Evolutionary conservation across 2,797 vertebrate genomes (phyloP).

Genomic region (Ptychadena robeensis): DNA sequence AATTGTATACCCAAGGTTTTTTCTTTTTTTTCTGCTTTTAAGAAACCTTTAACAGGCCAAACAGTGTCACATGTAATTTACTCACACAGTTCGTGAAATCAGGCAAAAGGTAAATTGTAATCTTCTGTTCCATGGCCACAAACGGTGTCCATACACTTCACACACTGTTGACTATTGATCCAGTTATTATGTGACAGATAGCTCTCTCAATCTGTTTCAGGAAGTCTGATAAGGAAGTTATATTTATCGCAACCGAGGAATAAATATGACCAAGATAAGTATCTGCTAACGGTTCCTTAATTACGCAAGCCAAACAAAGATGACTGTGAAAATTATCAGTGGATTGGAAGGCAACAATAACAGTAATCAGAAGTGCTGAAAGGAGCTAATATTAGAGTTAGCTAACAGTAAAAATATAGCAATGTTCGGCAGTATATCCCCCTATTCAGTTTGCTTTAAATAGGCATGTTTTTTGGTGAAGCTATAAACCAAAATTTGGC

Average conservation of each 20-base stretch:
- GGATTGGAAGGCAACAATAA: slow-evolving; percentile 22
- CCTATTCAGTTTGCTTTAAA: neutral
- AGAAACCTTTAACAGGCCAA: neutral
- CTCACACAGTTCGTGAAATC: neutral
- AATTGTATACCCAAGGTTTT: neutral
- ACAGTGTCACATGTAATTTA: neutral
- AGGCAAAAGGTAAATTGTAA: slow-evolving; percentile 15
- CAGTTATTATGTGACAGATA: slow-evolving; percentile 20
- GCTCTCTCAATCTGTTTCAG: slow-evolving; percentile 17
- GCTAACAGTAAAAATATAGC: slow-evolving; percentile 1
- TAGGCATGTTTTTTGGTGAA: neutral
- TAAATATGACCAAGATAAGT: slow-evolving; percentile 33
- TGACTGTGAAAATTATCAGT: slow-evolving; percentile 40
- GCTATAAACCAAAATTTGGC: neutral
- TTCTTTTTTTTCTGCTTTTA: neutral
- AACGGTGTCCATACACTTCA: neutral
- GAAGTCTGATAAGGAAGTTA: slow-evolving; percentile 28
- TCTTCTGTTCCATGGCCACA: slow-evolving; percentile 6
- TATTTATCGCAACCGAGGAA: slow-evolving; percentile 20
- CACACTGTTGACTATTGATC: slow-evolving; percentile 13
- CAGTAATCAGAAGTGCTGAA: slow-evolving; percentile 32
- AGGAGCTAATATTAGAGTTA: slow-evolving; percentile 24
- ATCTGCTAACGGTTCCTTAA: slow-evolving; percentile 18
- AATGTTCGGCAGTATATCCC: neutral
- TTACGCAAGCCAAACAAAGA: slow-evolving; percentile 8